Conservation (phyloP, 35 echinoderm and acorn worm genomes). For the Hemicentrotus pulcherrimus region DNA sequence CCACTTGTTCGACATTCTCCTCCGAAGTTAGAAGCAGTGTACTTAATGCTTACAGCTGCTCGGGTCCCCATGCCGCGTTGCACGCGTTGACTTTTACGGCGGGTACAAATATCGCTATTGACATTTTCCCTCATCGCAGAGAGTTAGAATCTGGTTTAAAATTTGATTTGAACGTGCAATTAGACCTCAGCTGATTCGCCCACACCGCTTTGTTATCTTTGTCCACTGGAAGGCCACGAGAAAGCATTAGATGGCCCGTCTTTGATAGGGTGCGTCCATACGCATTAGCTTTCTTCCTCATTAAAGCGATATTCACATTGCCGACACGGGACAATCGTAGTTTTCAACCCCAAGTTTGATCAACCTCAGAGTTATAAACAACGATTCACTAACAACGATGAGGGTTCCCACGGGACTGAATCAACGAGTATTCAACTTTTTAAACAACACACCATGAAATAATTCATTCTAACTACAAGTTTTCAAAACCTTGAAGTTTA, state of each 20-base stretch:
- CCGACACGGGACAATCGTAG: no score
- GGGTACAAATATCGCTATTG: conserved; percentile 25
- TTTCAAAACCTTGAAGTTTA: no score
- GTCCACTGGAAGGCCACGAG: background rate
- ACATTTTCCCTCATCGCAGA: background rate
- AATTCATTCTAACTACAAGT: no score
- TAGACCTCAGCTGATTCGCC: conserved; percentile 26
- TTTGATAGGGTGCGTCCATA: background rate
- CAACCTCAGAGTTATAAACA: no score
- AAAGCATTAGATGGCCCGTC: background rate
- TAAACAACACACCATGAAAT: no score
- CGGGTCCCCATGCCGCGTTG: background rate
- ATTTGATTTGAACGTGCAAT: conserved; percentile 33
- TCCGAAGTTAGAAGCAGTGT: background rate
- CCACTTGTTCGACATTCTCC: background rate
- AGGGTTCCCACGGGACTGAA: no score
- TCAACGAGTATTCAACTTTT: no score
- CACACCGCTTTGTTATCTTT: conserved; percentile 16
- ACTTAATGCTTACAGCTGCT: background rate
- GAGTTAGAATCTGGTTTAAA: conserved; percentile 18
- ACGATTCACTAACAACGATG: no score
- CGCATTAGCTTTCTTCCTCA: background rate
- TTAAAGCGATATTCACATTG: no score
- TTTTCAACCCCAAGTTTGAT: no score
- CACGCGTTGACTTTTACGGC: conserved; percentile 18